Evolutionary conservation across 2,888 invertebrate species (phyloP).

Genomic region (Cremastinae sp.): DNA sequence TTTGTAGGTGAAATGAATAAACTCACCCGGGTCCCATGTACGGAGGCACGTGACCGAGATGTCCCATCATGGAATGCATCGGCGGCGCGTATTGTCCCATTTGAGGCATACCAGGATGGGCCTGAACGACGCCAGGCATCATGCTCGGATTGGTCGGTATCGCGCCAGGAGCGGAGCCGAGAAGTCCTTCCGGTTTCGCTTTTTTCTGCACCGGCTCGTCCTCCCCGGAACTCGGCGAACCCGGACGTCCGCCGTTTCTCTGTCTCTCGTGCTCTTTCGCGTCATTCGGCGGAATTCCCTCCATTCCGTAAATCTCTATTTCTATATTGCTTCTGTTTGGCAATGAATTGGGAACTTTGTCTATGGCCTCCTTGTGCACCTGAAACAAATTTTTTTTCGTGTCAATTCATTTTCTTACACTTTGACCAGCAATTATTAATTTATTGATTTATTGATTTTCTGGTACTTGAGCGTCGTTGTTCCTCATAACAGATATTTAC

Average conservation of each 20-base stretch:
- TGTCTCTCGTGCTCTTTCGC: conserved; percentile 96
- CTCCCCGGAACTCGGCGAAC: conserved; percentile 91
- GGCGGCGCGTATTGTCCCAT: conserved; percentile 84
- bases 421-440: no score
- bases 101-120: conserved; percentile 82
- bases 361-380: conserved; percentile 99
- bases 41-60: conserved; percentile 87
- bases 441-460: no score
- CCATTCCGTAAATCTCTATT: conserved; percentile 99
- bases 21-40: conserved; percentile 87
- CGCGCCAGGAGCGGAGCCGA: conserved; percentile 85
- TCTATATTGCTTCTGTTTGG: conserved; percentile 99
- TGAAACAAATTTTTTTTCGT: conserved; percentile 72
- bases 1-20: no score
- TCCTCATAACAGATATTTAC: no score
- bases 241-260: conserved; percentile 86
- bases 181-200: conserved; percentile 86
- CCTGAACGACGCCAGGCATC: conserved; percentile 85
- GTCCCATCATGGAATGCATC: conserved; percentile 83
- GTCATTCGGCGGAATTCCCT: conserved; percentile 98
- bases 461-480: no score
- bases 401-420: no score
- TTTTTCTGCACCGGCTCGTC: conserved; percentile 92
- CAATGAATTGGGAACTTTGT: conserved; percentile 99
- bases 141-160: conserved; percentile 84